phyloP scores from a whole-genome alignment of 2,888 invertebrate genomes.

The Acanthosepion lycidas region DNA sequence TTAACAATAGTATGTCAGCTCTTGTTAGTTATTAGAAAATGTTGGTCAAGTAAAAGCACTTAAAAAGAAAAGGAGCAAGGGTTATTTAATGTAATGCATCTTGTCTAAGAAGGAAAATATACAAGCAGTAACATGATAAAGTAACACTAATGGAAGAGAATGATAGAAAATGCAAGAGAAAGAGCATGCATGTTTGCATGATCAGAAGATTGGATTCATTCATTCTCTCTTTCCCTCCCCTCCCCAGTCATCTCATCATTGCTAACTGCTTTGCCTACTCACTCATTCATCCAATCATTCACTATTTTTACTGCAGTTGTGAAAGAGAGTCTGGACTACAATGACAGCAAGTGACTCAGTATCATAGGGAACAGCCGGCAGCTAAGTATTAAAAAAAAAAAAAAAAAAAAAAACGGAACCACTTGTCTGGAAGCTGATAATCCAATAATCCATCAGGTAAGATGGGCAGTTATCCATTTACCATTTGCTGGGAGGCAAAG shows the following conservation, averaged over 20 bases:
- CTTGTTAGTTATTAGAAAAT: too few species aligned
- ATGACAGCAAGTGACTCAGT: conserved; percentile 3
- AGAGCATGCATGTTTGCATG: neutral
- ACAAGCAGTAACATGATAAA: too few species aligned
- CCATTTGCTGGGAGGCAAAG: neutral
- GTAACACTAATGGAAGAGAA: too few species aligned
- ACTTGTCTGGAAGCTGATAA: conserved; percentile 16
- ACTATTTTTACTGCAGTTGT: conserved; percentile 14
- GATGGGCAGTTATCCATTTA: conserved; percentile 22
- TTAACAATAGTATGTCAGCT: too few species aligned
- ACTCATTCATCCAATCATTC: neutral
- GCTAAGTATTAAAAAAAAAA: neutral
- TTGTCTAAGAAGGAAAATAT: too few species aligned
- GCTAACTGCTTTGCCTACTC: neutral
- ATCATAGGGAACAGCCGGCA: conserved; percentile 16
- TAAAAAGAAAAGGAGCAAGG: too few species aligned
- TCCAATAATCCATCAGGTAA: conserved; percentile 33
- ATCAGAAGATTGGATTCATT: neutral
- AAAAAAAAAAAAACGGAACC: neutral
- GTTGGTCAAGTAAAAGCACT: too few species aligned
- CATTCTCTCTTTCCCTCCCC: neutral
- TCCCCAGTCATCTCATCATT: neutral
- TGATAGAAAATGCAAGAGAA: too few species aligned
- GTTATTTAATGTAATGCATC: too few species aligned
- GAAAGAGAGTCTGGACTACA: neutral